These are phyloP conservation scores for Amitus sp. DNA, from an alignment of 2,888 invertebrate genomes.

Conservation along the genomic window DNA sequence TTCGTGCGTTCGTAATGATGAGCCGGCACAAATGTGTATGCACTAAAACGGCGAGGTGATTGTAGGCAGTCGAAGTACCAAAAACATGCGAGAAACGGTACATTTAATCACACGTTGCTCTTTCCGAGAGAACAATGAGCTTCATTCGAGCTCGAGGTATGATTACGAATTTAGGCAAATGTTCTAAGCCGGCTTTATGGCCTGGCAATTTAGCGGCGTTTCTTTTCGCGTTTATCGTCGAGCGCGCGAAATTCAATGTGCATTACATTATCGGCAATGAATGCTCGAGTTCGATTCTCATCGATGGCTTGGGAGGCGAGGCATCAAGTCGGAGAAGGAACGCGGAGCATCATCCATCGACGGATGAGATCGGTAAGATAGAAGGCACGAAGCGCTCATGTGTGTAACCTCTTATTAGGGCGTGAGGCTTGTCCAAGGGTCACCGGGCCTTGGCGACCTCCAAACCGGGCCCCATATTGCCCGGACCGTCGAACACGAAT, in stretches of 20 bases:
- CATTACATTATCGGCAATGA: too few species aligned
- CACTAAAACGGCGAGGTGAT: constrained; percentile 21
- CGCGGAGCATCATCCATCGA: constrained; percentile 19
- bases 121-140: not conserved
- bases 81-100: constrained; percentile 1
- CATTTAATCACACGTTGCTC: constrained; percentile 3
- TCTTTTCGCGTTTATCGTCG: not conserved
- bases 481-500: constrained; percentile 54
- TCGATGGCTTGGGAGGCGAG: constrained; percentile 18
- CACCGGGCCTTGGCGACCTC: constrained; percentile 61
- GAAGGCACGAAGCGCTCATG: constrained; percentile 38
- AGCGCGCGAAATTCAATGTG: too few species aligned
- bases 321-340: constrained; percentile 13
- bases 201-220: not conserved
- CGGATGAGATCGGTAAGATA: constrained; percentile 39
- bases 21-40: constrained; percentile 22
- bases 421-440: constrained; percentile 65
- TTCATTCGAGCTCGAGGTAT: not conserved
- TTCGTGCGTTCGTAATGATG: constrained; percentile 37
- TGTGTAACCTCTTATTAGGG: constrained; percentile 65
- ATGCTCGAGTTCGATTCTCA: constrained; percentile 11
- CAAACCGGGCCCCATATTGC: constrained; percentile 43
- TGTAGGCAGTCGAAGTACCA: not conserved
- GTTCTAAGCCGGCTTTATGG: not conserved
- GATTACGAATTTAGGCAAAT: constrained; percentile 4